Percentiles rank a stretch among this genome's conserved stretches.
These are phyloP conservation scores for Patiria pectinifera DNA, from an alignment of 53 echinoderm and acorn worm species.

Conservation along the genomic window DNA sequence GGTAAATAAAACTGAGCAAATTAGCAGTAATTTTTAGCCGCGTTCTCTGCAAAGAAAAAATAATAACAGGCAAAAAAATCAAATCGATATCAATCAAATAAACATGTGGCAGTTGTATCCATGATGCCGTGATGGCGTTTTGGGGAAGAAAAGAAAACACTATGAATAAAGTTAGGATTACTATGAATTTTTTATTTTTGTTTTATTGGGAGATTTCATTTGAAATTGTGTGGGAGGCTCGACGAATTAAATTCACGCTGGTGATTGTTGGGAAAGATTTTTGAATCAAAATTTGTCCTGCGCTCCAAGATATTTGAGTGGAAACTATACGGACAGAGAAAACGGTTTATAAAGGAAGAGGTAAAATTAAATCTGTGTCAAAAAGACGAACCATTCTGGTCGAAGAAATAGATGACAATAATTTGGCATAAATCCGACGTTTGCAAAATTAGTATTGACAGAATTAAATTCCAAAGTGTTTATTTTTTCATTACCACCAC, in stretches of 20 bases:
- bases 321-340: no score
- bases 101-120: constrained; percentile 10
- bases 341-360: no score
- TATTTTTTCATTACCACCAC: no score
- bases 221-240: not conserved
- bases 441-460: no score
- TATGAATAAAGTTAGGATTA: constrained; percentile 14
- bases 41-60: not conserved
- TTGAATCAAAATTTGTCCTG: not conserved
- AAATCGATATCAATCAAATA: constrained; percentile 25
- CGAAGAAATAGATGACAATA: no score
- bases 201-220: constrained; percentile 3
- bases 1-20: constrained; percentile 53
- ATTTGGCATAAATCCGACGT: no score
- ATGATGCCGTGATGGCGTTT: not conserved
- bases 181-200: not conserved
- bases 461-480: no score
- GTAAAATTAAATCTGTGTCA: no score
- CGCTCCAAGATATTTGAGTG: not conserved
- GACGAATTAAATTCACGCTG: not conserved
- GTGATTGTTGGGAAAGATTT: not conserved
- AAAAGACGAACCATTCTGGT: no score
- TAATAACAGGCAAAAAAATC: not conserved
- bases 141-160: not conserved
- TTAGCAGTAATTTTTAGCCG: not conserved